Conservation (phyloP, 1,140 invertebrate genomes). For the Microvelia longipes region DNA sequence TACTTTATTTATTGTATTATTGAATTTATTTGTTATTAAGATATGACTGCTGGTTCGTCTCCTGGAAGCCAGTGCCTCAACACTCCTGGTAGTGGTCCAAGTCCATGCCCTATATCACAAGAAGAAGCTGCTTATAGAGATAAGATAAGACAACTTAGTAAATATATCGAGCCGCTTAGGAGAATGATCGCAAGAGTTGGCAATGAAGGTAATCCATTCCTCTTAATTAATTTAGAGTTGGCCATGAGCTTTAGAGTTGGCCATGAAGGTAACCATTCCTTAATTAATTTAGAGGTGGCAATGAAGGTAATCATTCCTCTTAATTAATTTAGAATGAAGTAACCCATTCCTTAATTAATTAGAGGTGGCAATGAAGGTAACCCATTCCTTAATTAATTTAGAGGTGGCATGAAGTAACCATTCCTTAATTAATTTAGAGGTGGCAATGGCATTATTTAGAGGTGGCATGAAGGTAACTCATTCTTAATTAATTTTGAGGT, state of each 20-base stretch:
- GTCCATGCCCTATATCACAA: conserved; percentile 40
- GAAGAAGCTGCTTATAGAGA: conserved; percentile 83
- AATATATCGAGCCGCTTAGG: conserved; percentile 81
- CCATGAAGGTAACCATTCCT: too few species aligned
- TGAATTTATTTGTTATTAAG: neutral
- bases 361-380: too few species aligned
- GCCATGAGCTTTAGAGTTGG: too few species aligned
- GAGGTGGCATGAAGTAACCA: too few species aligned
- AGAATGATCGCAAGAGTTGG: conserved; percentile 73
- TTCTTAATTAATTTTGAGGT: too few species aligned
- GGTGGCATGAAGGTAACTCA: too few species aligned
- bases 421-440: too few species aligned
- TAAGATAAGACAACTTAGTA: conserved; percentile 77
- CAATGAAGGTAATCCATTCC: conserved; percentile 51
- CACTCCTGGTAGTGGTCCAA: conserved; percentile 52
- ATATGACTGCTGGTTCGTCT: conserved; percentile 29
- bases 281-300: too few species aligned
- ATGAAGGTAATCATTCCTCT: too few species aligned
- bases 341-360: too few species aligned
- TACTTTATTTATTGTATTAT: neutral
- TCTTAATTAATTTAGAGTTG: conserved; percentile 8
- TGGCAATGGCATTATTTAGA: too few species aligned
- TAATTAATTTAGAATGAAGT: conserved; percentile 66
- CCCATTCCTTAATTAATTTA: too few species aligned
- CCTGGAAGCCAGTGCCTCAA: conserved; percentile 58